Evolutionary conservation across 2,797 vertebrate genomes (phyloP).

Genomic region (Acrossocheilus fasciatus): DNA sequence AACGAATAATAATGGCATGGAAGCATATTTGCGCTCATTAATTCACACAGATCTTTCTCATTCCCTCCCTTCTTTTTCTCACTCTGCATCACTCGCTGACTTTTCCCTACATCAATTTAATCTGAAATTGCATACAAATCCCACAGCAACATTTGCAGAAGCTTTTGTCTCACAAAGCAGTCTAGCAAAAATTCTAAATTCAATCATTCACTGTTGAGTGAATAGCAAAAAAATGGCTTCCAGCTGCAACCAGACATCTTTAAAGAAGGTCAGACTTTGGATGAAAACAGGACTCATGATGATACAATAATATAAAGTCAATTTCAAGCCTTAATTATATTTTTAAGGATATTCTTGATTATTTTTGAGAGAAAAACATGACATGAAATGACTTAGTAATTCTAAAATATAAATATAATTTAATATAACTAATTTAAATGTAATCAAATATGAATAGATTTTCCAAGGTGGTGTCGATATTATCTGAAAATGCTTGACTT

Average conservation of each 20-base stretch:
- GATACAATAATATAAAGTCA: background rate
- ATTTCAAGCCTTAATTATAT: background rate
- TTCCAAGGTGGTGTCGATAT: background rate
- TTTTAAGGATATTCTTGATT: no score
- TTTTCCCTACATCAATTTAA: constrained; percentile 83
- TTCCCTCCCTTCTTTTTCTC: constrained; percentile 34
- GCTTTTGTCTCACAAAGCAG: constrained; percentile 84
- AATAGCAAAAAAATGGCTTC: constrained; percentile 77
- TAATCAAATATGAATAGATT: background rate
- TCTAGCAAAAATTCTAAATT: constrained; percentile 82
- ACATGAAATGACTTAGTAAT: background rate
- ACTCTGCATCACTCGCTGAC: constrained; percentile 35
- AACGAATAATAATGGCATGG: constrained; percentile 62
- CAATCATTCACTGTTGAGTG: constrained; percentile 77
- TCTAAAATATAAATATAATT: background rate
- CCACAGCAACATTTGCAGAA: constrained; percentile 79
- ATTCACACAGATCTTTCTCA: constrained; percentile 60
- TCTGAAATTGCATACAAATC: constrained; percentile 87
- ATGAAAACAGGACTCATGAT: background rate
- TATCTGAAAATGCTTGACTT: background rate
- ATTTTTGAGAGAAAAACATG: background rate
- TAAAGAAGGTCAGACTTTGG: constrained; percentile 45
- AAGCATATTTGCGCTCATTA: constrained; percentile 65
- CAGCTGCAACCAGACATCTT: constrained; percentile 67
- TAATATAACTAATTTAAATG: background rate